Evolutionary conservation across 2,113 vertebrate genomes (phyloP).

Genomic region (Sinocyclocheilus rhinocerous): DNA sequence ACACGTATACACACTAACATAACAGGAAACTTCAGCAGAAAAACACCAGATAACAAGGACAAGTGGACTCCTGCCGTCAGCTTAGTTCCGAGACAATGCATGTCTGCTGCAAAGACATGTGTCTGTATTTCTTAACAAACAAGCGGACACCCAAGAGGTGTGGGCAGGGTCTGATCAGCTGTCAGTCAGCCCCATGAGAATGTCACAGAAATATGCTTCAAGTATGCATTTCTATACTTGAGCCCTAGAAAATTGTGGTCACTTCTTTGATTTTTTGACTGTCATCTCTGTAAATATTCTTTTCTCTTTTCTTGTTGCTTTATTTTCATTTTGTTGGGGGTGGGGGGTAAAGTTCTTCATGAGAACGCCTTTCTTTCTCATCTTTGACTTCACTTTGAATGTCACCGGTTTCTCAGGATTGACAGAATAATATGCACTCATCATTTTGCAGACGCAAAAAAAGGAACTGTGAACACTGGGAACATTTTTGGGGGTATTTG

Average conservation of each 20-base stretch:
- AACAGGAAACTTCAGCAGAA: constrained; percentile 37
- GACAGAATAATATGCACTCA: constrained; percentile 99
- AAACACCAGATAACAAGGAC: constrained; percentile 48
- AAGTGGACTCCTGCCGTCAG: constrained; percentile 43
- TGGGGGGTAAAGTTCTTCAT: constrained; percentile 64
- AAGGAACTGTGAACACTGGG: constrained; percentile 85
- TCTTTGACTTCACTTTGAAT: constrained; percentile 69
- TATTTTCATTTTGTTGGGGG: constrained; percentile 37
- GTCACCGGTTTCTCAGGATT: constrained; percentile 85
- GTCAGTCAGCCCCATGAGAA: constrained; percentile 24
- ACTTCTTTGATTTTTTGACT: constrained; percentile 26
- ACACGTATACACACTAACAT: constrained; percentile 19
- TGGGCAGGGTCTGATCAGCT: constrained; percentile 37
- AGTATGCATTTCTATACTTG: not conserved
- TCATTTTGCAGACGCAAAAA: constrained; percentile 84
- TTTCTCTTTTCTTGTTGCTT: constrained; percentile 33
- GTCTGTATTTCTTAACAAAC: constrained; percentile 43
- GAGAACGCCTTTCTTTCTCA: constrained; percentile 71
- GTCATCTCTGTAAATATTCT: constrained; percentile 32
- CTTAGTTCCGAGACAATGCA: constrained; percentile 25
- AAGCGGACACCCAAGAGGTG: constrained; percentile 27
- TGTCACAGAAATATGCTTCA: constrained; percentile 13
- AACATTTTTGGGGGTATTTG: constrained; percentile 74
- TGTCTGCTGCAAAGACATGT: constrained; percentile 31
- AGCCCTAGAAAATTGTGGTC: constrained; percentile 22